phyloP scores from a whole-genome alignment of 2,797 vertebrate genomes.

The Lepilemur ruficaudatus region DNA sequence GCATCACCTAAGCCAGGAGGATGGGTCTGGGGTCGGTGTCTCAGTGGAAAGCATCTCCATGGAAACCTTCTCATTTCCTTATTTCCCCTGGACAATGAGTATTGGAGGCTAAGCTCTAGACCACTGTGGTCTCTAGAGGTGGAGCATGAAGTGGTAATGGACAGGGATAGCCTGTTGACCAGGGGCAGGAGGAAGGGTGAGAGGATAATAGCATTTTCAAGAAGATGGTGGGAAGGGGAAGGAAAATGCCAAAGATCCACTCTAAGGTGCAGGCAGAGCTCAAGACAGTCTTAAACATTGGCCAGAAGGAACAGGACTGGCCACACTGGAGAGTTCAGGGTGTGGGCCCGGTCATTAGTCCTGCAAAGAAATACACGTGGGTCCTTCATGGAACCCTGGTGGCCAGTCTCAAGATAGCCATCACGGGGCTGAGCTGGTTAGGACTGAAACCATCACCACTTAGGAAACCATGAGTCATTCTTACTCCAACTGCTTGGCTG shows the following conservation, averaged over 20 bases:
- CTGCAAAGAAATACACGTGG: background rate
- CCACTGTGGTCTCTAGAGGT: background rate
- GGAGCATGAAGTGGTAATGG: background rate
- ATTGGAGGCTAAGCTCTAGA: background rate
- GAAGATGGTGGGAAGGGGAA: background rate
- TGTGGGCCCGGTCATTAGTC: background rate
- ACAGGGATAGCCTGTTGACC: background rate
- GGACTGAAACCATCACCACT: background rate
- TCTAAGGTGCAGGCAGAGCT: background rate
- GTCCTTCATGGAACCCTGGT: background rate
- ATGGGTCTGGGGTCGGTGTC: background rate
- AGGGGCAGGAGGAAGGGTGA: background rate
- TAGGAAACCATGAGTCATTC: background rate
- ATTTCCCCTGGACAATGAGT: background rate
- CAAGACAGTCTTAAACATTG: background rate
- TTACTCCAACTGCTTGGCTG: background rate
- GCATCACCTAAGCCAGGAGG: too few relatives aligned
- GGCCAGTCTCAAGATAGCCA: background rate
- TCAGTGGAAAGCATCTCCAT: background rate
- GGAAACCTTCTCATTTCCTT: background rate
- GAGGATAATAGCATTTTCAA: background rate
- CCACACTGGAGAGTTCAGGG: background rate
- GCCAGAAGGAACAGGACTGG: background rate
- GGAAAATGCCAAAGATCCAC: background rate
- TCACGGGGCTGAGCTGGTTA: background rate